A percentile compares a stretch with the other conserved stretches of the same genome.
Conservation (phyloP, 2,113 vertebrate genomes). For the Alces alces region DNA sequence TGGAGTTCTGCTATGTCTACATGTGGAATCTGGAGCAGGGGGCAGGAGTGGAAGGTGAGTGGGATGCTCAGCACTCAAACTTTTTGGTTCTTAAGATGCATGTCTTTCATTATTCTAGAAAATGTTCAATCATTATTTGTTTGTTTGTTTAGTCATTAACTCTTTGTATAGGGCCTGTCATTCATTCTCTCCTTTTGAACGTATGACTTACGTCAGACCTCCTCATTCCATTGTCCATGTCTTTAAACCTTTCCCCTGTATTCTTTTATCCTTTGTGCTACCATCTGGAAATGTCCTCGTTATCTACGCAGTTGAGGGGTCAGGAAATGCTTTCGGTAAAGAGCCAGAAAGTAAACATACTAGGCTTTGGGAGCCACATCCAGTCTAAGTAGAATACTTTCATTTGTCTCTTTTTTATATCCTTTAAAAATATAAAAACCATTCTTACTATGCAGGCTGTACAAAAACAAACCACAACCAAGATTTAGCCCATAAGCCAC, state of each 20-base stretch:
- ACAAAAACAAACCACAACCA: not conserved
- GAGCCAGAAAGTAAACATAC: not conserved
- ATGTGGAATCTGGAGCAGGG: not conserved
- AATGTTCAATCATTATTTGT: not conserved
- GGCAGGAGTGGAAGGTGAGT: not conserved
- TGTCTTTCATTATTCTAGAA: not conserved
- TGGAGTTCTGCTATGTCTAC: not conserved
- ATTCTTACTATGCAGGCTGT: not conserved
- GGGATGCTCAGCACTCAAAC: not conserved
- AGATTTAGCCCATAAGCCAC: not conserved
- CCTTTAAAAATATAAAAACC: not conserved
- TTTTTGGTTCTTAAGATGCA: not conserved
- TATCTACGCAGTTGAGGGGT: not conserved
- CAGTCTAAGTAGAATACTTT: not conserved
- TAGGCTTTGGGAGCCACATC: not conserved
- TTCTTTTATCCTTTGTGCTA: not conserved
- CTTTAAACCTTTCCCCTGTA: not conserved
- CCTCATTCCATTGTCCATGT: not conserved
- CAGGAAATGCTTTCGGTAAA: not conserved
- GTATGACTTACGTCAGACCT: not conserved
- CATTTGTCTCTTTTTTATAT: not conserved
- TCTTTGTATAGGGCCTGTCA: not conserved
- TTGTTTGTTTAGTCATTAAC: not conserved
- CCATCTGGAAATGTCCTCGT: not conserved
- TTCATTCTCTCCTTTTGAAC: not conserved